A percentile compares a stretch with the other conserved stretches of the same genome.
Evolutionary conservation across 2,113 vertebrate species (phyloP).

Genomic region (Anoura caudifer): DNA sequence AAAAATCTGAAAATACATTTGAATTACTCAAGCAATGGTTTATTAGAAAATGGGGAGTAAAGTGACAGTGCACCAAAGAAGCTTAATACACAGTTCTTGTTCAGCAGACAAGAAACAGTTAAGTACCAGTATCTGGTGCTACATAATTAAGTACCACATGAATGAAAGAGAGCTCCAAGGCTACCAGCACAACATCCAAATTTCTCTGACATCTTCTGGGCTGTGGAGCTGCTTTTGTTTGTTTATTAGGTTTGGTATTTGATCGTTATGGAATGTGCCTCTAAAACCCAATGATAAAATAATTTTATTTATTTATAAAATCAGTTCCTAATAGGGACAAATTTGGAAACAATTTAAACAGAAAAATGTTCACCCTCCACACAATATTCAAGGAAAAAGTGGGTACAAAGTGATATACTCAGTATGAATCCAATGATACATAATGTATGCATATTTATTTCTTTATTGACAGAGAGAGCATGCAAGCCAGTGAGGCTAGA

Average conservation of each 20-base stretch:
- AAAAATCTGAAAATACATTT: background rate
- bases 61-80: background rate
- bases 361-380: background rate
- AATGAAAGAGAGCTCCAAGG: background rate
- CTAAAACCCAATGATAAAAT: background rate
- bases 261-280: background rate
- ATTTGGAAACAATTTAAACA: background rate
- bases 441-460: background rate
- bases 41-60: background rate
- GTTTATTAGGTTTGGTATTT: background rate
- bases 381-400: background rate
- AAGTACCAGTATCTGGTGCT: background rate
- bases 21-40: background rate
- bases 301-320: constrained; percentile 7
- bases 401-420: background rate
- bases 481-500: constrained; percentile 38
- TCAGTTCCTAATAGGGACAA: background rate
- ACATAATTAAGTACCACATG: background rate
- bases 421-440: background rate
- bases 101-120: background rate
- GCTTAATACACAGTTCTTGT: background rate
- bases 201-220: background rate
- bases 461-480: constrained; percentile 33
- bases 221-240: background rate
- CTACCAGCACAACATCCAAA: background rate